Evolutionary conservation across 2,113 vertebrate genomes (phyloP).

Genomic region (Poicephalus meyeri): DNA sequence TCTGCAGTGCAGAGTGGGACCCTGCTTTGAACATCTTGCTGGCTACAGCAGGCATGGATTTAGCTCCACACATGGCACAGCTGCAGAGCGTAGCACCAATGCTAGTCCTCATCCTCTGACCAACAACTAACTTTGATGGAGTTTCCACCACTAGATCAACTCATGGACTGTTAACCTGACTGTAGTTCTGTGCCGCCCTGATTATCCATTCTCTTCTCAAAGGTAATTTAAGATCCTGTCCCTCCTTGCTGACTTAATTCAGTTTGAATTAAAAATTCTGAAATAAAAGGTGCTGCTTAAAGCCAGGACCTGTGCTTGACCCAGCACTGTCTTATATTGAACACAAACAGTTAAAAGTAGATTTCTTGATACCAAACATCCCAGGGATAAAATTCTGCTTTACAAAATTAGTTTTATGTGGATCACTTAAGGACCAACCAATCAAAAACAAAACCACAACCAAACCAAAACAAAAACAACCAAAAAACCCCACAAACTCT

Average conservation of each 20-base stretch:
- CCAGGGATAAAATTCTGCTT: not conserved
- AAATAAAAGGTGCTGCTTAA: not conserved
- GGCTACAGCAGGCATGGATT: fast-evolving
- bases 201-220: not conserved
- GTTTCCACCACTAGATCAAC: not conserved
- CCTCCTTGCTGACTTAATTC: not conserved
- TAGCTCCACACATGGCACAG: not conserved
- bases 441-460: not conserved
- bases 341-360: not conserved
- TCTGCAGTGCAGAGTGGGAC: not conserved
- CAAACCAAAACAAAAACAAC: not conserved
- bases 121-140: not conserved
- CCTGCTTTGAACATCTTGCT: not conserved
- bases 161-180: not conserved
- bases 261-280: not conserved
- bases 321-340: not conserved
- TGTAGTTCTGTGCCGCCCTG: not conserved
- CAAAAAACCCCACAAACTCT: not conserved
- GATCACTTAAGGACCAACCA: not conserved
- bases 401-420: fast-evolving
- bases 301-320: not conserved
- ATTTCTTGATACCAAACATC: not conserved
- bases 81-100: not conserved
- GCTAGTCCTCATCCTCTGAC: not conserved
- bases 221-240: not conserved